phyloP scores from a whole-genome alignment of 2,113 vertebrate species.

The Petrocephalus zakoni region DNA sequence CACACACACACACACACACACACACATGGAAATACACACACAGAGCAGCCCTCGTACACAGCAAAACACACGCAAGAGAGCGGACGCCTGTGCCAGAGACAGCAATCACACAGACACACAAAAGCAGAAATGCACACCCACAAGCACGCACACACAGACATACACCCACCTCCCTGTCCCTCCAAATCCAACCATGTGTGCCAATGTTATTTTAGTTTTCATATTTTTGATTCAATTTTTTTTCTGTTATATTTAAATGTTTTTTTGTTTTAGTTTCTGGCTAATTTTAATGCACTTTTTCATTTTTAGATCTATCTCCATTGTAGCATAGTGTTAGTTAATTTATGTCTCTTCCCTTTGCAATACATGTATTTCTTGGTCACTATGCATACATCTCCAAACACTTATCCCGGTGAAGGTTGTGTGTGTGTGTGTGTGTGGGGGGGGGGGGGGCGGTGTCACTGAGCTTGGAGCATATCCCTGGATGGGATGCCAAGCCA shows the following conservation, averaged over 20 bases:
- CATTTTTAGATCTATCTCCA: not conserved
- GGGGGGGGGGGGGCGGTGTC: not conserved
- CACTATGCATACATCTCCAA: not conserved
- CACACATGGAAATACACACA: not conserved
- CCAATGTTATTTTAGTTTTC: conserved; percentile 3
- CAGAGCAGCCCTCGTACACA: not conserved
- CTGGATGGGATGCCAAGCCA: not conserved
- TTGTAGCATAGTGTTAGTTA: not conserved
- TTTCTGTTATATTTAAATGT: not conserved
- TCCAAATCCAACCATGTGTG: not conserved
- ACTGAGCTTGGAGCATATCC: not conserved
- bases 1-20: not conserved
- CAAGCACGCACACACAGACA: not conserved
- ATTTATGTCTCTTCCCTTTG: not conserved
- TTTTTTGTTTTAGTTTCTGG: not conserved
- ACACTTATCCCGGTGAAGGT: not conserved
- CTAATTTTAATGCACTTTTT: conserved; percentile 1
- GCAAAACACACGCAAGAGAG: not conserved
- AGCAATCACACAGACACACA: not conserved
- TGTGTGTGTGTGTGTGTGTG: too few species aligned
- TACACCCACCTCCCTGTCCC: not conserved
- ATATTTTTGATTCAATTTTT: not conserved
- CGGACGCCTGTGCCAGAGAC: not conserved
- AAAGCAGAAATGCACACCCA: not conserved
- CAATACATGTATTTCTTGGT: not conserved